These are phyloP conservation scores for Tretioscincus oriximinensis DNA, from an alignment of 2,113 vertebrate genomes.

Conservation along the genomic window DNA sequence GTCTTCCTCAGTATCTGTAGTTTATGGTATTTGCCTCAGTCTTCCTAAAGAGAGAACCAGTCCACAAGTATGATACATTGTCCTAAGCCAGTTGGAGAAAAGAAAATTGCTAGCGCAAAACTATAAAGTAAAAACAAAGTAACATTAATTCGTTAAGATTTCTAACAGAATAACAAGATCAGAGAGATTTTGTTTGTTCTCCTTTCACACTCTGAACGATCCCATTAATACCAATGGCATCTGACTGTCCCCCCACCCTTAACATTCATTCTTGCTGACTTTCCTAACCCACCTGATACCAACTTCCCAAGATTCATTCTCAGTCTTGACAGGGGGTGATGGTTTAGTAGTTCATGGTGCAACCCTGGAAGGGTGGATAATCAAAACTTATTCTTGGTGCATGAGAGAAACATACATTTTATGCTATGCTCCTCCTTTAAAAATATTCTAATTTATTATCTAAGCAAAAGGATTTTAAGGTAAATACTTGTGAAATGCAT, in stretches of 20 bases:
- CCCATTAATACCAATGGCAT: background rate
- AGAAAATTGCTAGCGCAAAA: no score
- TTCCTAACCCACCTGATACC: background rate
- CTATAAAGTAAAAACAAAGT: background rate
- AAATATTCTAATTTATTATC: background rate
- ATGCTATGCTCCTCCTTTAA: accelerated
- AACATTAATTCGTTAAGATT: background rate
- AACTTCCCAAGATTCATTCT: background rate
- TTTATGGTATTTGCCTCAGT: no score
- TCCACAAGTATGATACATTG: no score
- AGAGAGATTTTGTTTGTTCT: background rate
- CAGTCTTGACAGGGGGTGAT: background rate
- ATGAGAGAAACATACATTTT: background rate
- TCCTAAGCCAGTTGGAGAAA: background rate
- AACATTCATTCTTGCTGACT: background rate
- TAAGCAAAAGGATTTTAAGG: background rate
- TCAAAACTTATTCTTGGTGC: background rate
- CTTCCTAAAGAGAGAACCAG: no score
- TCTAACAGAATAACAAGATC: background rate
- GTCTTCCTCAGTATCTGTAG: no score
- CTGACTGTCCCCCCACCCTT: background rate
- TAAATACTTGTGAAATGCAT: background rate
- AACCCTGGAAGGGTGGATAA: background rate
- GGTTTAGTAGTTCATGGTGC: background rate
- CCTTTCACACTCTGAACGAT: background rate